Conservation (phyloP, 2,113 vertebrate species). For the Forbesichthys agassizii region DNA sequence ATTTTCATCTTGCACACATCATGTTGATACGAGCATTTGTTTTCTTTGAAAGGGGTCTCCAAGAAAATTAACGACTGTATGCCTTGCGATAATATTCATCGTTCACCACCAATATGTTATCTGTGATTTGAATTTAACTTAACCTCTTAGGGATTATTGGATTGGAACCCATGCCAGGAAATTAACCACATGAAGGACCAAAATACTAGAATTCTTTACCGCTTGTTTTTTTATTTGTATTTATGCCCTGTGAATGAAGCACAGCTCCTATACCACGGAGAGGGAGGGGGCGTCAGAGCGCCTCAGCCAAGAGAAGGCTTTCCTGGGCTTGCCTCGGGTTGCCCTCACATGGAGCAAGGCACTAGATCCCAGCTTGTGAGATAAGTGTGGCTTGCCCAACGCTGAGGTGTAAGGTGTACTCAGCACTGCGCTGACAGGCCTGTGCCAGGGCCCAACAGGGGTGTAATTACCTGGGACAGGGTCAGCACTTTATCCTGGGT, state of each 20-base stretch:
- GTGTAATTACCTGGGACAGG: constrained; percentile 75
- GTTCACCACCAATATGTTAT: constrained; percentile 55
- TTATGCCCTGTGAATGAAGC: constrained; percentile 45
- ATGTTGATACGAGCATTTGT: not conserved
- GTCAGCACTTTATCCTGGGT: constrained; percentile 73
- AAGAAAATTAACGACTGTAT: too few species aligned
- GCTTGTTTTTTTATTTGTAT: constrained; percentile 21
- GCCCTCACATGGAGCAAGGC: constrained; percentile 52
- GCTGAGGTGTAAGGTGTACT: constrained; percentile 67
- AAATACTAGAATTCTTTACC: constrained; percentile 45
- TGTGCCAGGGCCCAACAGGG: constrained; percentile 71
- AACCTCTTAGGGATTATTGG: constrained; percentile 65
- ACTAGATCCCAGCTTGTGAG: constrained; percentile 56
- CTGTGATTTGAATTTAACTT: constrained; percentile 64
- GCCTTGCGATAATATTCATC: constrained; percentile 37
- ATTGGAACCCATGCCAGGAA: constrained; percentile 56
- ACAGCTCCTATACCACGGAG: constrained; percentile 40
- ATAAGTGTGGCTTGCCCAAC: constrained; percentile 69
- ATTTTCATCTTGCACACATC: too few species aligned
- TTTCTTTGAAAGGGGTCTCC: too few species aligned
- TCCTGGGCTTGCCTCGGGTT: constrained; percentile 57
- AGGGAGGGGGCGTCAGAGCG: constrained; percentile 38
- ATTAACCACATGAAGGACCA: constrained; percentile 48
- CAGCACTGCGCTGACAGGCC: constrained; percentile 63
- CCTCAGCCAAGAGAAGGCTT: constrained; percentile 50